Percentiles rank a stretch among this genome's conserved stretches.
These are phyloP conservation scores for Siderastrea siderea DNA, from an alignment of 92 coral and sea anemone species.

Conservation along the genomic window DNA sequence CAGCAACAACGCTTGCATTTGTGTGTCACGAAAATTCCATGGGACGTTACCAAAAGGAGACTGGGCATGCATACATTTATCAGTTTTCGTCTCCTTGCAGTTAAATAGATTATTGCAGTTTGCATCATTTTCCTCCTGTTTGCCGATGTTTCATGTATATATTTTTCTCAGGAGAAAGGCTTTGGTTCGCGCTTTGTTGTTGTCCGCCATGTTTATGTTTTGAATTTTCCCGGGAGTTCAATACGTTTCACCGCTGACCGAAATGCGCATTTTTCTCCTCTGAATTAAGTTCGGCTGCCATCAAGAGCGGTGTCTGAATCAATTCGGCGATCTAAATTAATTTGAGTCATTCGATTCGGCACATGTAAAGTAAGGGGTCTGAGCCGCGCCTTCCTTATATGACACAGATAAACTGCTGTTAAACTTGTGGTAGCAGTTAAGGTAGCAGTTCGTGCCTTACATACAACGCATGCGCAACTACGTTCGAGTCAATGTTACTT, in stretches of 20 bases:
- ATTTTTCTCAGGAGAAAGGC: neutral
- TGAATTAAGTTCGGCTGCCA: neutral
- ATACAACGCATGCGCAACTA: too few relatives aligned
- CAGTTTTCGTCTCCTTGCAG: neutral
- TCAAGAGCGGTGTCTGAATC: too few relatives aligned
- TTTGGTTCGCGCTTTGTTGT: neutral
- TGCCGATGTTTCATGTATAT: neutral
- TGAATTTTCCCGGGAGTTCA: too few relatives aligned
- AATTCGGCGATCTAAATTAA: too few relatives aligned
- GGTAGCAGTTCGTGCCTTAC: too few relatives aligned
- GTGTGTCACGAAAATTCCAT: neutral
- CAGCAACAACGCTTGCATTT: neutral
- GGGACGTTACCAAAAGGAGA: neutral
- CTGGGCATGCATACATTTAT: neutral
- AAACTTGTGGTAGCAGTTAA: too few relatives aligned
- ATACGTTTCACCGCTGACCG: neutral
- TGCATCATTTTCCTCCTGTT: neutral
- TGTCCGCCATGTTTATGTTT: neutral
- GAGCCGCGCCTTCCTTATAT: too few relatives aligned
- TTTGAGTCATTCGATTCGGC: too few relatives aligned
- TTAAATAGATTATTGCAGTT: neutral
- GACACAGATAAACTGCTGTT: too few relatives aligned
- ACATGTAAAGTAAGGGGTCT: too few relatives aligned
- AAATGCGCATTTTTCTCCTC: neutral
- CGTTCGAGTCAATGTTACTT: too few relatives aligned